These are phyloP conservation scores for Tachyglossus aculeatus DNA, from an alignment of 2,797 vertebrate species.

Conservation along the genomic window DNA sequence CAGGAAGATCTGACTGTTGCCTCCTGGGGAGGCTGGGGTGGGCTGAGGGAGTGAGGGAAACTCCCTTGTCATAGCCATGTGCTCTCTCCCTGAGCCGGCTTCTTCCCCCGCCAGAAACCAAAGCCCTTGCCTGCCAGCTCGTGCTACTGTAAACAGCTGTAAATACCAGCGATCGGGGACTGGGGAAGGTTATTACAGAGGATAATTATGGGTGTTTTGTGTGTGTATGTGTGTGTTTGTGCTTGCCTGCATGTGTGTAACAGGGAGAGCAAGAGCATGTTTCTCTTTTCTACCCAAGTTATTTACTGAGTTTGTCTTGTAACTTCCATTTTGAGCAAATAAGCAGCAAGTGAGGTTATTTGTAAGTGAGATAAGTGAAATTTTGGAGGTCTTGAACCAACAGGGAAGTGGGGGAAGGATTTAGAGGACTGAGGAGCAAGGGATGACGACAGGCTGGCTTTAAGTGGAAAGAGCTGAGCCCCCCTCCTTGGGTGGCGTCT, in stretches of 20 bases:
- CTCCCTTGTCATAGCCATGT: background rate
- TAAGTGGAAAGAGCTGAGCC: too few relatives aligned
- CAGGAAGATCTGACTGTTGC: too few relatives aligned
- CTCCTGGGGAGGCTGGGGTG: too few relatives aligned
- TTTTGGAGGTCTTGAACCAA: conserved; percentile 9
- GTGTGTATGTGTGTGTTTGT: conserved; percentile 8
- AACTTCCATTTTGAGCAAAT: conserved; percentile 36
- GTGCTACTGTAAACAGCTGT: background rate
- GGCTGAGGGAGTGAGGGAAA: background rate
- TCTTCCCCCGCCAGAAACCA: background rate
- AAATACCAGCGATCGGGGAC: background rate
- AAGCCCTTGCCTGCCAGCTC: background rate
- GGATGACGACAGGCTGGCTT: background rate
- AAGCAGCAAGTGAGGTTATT: conserved; percentile 28
- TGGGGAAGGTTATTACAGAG: background rate
- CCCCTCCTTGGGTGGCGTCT: too few relatives aligned
- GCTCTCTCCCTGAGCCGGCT: background rate
- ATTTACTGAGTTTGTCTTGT: conserved; percentile 42
- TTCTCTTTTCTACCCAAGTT: conserved; percentile 28
- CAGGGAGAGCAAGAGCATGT: background rate
- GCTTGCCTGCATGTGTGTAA: conserved; percentile 4
- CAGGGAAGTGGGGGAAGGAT: conserved; percentile 3
- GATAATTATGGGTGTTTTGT: conserved; percentile 14
- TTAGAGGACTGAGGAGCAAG: background rate
- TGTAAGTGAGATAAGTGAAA: conserved; percentile 16